A percentile compares a stretch with the other conserved stretches of the same genome.
Conservation (phyloP, 2,797 vertebrate genomes). For the Gambelia wislizenii region DNA sequence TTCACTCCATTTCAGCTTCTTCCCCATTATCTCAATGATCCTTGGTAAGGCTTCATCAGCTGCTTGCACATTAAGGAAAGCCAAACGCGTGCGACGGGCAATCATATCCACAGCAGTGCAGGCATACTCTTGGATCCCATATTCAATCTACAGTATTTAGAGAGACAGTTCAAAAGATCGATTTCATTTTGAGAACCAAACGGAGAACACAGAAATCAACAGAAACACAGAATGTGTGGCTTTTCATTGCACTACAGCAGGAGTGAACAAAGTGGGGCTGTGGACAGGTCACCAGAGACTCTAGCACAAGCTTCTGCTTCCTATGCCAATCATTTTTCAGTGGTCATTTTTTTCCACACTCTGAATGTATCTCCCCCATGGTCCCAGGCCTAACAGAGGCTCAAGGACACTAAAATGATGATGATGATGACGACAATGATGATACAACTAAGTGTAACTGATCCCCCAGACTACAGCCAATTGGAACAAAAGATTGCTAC, state of each 20-base stretch:
- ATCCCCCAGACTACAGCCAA: too few relatives aligned
- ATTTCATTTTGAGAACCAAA: background rate
- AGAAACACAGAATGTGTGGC: background rate
- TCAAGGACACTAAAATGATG: too few relatives aligned
- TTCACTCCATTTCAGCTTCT: conserved; percentile 90
- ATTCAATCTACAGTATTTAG: conserved; percentile 83
- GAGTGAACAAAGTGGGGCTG: too few relatives aligned
- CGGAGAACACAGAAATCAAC: background rate
- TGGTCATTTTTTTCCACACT: too few relatives aligned
- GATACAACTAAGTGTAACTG: too few relatives aligned
- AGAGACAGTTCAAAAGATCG: background rate
- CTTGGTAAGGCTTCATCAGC: conserved; percentile 94
- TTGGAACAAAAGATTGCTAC: too few relatives aligned
- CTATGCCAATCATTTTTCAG: too few relatives aligned
- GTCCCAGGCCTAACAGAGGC: too few relatives aligned
- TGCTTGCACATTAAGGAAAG: conserved; percentile 96
- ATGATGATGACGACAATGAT: too few relatives aligned
- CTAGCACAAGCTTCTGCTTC: too few relatives aligned
- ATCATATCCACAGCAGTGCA: conserved; percentile 94
- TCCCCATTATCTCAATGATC: conserved; percentile 94
- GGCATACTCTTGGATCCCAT: conserved; percentile 93
- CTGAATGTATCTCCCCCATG: too few relatives aligned
- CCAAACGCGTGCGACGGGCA: conserved; percentile 91
- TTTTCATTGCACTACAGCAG: background rate
- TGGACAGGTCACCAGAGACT: too few relatives aligned